Evolutionary conservation across 2,888 invertebrate genomes (phyloP), one percentile per base, ranked within the genome.

Genomic region (Zaprionus lineosus): DNA sequence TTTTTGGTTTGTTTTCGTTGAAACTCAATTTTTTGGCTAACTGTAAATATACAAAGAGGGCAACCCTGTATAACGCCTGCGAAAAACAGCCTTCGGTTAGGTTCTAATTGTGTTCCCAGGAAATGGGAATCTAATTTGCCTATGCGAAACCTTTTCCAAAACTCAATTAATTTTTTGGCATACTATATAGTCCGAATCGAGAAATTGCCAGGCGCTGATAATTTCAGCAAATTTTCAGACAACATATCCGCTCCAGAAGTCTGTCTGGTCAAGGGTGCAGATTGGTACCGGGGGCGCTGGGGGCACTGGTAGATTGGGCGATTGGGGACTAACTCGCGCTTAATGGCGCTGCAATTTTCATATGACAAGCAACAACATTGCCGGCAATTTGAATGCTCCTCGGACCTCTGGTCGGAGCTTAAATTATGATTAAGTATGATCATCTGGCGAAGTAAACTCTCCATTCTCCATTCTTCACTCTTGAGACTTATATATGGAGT

Each of bases 371-470:
- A 56, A 51, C 60, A 62, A 46, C 62, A 66, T 16, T 40, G 39
- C 9, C 34, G 28, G 62, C 79, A 81, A 81, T 81, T 81, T 83
- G 85, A 84, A 78, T 77, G 71, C 57, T 52, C 29, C 46, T 58
- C 55, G 26, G 41, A 50, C 39, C 58, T 77, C n/a, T n/a, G n/a
- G n/a, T n/a, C n/a, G 60, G 43, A 69, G 67, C 72, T 87, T 75
- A 86, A 86, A 86, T 86, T 86, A 87, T 85, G 87, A 86, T 87
- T 87, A 87, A 86, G 86, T 86, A 85, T 86, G 72, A 87, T 81
- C 86, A 79, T 82, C 83, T 81, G 74, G 67, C 55, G 55, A 60
- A 41, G 33, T 48, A 28, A 43, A 37, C 31, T 50, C 52, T 48
- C 61, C 48, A 44, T 39, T n/a, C 47, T 16, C 46, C n/a, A n/a